Evolutionary conservation across 2,888 invertebrate species (phyloP), one percentile per base, ranked within the genome.

Genomic region (Ellobium chinense): DNA sequence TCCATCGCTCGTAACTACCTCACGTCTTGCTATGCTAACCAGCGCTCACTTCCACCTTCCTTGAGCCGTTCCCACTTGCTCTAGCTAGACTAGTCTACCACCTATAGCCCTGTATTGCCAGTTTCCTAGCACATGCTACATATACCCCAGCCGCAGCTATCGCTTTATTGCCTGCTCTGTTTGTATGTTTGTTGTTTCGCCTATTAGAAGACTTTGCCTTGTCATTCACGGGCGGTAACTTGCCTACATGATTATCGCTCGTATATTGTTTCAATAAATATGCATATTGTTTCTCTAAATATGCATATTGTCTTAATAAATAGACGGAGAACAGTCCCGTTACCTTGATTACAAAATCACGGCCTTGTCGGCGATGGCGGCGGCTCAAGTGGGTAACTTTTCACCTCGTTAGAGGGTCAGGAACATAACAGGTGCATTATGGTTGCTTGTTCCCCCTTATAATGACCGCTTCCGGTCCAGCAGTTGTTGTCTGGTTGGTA

Each of bases 181-280:
- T 74, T 74, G 74, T 39, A 7, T 74, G 46, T 74, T 74, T 74
- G 63, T 74, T 74, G 62, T 29, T 63, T 36, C 62, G 46, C 18
- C 39, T 63, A 63, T 63, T 63, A 74, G 31, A 39, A 34, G 74
- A 74, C 74, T 74, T 62, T n/a, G 60, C 62, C 62, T 31, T 46
- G 63, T 46, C 63, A 63, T 39, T 39, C 74, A 63, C 62, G 54
- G 60, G 46, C 39, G 63, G 74, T 74, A 74, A 74, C 63, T 62
- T 39, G 74, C 27, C 74, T 46, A 24, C 39, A 29, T 62, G 62
- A 27, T 31, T 63, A 63, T 74, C 74, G 14, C 63, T 14, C 21
- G 39, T 74, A 46, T 74, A 74, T 74, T 74, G 62, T 63, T 74
- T 74, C 74, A 74, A 63, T 63, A 74, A 74, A 74, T 74, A 74